A percentile compares a stretch with the other conserved stretches of the same genome.
phyloP scores from a whole-genome alignment of 2,888 invertebrate genomes.

The Leptinotarsa peninsularis region DNA sequence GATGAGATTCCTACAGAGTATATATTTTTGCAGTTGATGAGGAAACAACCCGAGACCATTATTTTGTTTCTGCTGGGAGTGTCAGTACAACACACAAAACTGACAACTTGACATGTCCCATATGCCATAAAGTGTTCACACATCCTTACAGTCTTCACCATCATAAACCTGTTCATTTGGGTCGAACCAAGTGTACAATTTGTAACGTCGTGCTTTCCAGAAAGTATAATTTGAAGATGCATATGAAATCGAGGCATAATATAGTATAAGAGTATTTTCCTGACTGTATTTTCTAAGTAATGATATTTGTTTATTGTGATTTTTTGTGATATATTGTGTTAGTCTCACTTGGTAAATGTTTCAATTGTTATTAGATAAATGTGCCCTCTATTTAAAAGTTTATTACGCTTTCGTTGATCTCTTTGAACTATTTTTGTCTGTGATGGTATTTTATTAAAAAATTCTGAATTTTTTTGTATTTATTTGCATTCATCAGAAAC shows the following conservation, averaged over 20 bases:
- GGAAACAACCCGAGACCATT: constrained; percentile 35
- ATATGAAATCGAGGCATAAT: constrained; percentile 46
- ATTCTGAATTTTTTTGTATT: background rate
- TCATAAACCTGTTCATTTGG: constrained; percentile 48
- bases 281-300: background rate
- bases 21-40: constrained; percentile 42
- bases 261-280: constrained; percentile 25
- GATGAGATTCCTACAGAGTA: constrained; percentile 12
- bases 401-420: background rate
- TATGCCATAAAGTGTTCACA: constrained; percentile 45
- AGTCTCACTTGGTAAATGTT: constrained; percentile 3
- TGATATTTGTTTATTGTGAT: background rate
- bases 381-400: background rate
- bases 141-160: constrained; percentile 48
- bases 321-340: constrained; percentile 12
- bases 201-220: constrained; percentile 50
- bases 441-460: constrained; percentile 1
- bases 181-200: constrained; percentile 49
- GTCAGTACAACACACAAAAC: constrained; percentile 26
- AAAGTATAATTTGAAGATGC: constrained; percentile 49
- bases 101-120: constrained; percentile 44
- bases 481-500: no score
- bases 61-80: constrained; percentile 25
- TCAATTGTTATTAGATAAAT: constrained; percentile 4
- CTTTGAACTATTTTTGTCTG: constrained; percentile 1